Conservation (phyloP, 2,113 vertebrate genomes). For the Malurus melanocephalus region DNA sequence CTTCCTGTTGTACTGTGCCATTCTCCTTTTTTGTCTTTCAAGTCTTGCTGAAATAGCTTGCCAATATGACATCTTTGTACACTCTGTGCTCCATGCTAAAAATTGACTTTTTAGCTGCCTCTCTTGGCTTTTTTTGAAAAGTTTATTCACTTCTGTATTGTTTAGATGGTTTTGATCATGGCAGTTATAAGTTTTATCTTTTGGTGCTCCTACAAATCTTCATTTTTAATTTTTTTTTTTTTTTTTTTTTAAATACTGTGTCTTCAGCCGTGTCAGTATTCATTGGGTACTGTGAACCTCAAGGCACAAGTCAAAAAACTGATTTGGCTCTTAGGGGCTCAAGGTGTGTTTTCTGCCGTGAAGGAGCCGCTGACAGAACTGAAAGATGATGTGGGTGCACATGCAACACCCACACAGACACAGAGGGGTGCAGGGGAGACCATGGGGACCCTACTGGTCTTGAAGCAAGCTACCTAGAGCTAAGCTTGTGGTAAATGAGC, state of each 20-base stretch:
- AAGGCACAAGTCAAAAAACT: neutral
- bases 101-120: neutral
- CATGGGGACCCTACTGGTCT: no score
- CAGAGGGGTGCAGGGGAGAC: neutral
- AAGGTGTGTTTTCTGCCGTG: neutral
- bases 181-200: neutral
- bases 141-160: neutral
- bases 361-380: neutral
- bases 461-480: neutral
- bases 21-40: neutral
- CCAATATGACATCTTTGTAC: neutral
- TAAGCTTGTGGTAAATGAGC: neutral
- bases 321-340: neutral
- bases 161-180: neutral
- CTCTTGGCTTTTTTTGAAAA: neutral
- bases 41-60: neutral
- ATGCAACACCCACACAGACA: neutral
- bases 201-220: neutral
- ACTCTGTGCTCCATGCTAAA: neutral
- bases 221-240: neutral
- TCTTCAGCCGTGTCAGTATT: neutral
- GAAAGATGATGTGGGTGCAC: accelerated
- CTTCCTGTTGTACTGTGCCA: neutral
- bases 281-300: neutral
- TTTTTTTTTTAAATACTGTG: neutral